Evolutionary conservation across 2,888 invertebrate genomes (phyloP), one percentile per base, ranked within the genome.

Genomic region (Chromoteleia sp.): DNA sequence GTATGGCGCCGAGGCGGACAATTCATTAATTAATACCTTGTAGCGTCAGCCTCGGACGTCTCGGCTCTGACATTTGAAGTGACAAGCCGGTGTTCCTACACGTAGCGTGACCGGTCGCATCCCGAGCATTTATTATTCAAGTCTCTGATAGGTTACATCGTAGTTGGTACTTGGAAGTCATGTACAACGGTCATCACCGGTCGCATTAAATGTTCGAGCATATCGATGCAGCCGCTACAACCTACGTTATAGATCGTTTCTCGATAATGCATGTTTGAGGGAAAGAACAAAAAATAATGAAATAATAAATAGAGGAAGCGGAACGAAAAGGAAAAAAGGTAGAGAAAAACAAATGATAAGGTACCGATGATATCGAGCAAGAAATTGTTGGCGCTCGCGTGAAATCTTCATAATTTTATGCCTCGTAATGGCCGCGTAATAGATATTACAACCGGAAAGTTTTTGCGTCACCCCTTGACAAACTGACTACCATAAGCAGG

Each of bases 51-150:
- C 86, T 86, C 84, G 86, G 85, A 86, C 85, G 87, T 85, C 84
- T 85, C 82, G 71, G 76, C 86, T 87, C 88, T 90, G 90, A 90
- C 90, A 87, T 91, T 89, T 90, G 87, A 89, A 90, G 91, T 90
- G 91, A 91, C 91, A 91, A 89, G 90, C 86, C 85, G 84, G 87
- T 87, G 88, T 89, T 88, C 84, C 85, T 86, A 85, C 88, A 56
- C n/a, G n/a, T 89, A 88, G 89, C 89, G 90, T 90, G 90, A 90
- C 90, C 90, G 88, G 83, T 84, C 86, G 84, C 86, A 88, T 87
- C 87, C 86, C 87, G 87, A 73, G 85, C 86, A 90, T 91, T 89
- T 87, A 91, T 91, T 91, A 91, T 91, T 91, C 89, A 91, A 68
- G 68, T 83, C 84, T 86, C 87, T 89, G 85, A 89, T 89, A 89